A percentile compares a stretch with the other conserved stretches of the same genome.
Evolutionary conservation across 2,797 vertebrate genomes (phyloP).

Genomic region (Enteromius afrohamiltoni): DNA sequence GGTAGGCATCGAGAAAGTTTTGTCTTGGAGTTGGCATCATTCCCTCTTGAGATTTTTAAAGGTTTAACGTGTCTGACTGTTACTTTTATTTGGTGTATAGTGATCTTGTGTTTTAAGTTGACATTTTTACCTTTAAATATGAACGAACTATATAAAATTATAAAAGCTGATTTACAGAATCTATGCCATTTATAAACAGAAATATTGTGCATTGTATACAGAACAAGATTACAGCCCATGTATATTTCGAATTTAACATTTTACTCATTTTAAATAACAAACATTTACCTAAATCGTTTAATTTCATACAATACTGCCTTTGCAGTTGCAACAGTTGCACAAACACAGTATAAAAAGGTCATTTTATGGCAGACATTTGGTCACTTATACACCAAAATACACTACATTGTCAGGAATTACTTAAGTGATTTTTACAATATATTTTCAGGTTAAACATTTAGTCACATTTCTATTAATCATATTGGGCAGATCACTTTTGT

Average conservation of each 20-base stretch:
- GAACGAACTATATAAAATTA: conserved; percentile 40
- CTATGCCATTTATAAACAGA: conserved; percentile 57
- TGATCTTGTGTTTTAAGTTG: conserved; percentile 46
- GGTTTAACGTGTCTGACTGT: conserved; percentile 43
- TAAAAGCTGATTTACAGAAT: conserved; percentile 46
- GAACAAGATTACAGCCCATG: conserved; percentile 28
- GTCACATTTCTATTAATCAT: background rate
- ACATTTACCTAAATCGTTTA: background rate
- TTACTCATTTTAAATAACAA: background rate
- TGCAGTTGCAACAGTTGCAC: conserved; percentile 35
- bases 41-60: conserved; percentile 38
- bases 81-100: conserved; percentile 49
- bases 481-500: conserved; percentile 37
- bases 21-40: conserved; percentile 31
- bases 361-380: conserved; percentile 1
- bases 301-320: conserved; percentile 1
- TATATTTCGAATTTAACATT: conserved; percentile 18
- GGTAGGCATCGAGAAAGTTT: conserved; percentile 8
- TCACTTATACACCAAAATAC: background rate
- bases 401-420: background rate
- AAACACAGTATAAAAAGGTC: background rate
- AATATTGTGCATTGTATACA: conserved; percentile 47
- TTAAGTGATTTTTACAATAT: background rate
- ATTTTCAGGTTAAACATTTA: background rate
- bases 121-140: conserved; percentile 46